Evolutionary conservation across 1,140 invertebrate species (phyloP).

Genomic region (Orius insidiosus): DNA sequence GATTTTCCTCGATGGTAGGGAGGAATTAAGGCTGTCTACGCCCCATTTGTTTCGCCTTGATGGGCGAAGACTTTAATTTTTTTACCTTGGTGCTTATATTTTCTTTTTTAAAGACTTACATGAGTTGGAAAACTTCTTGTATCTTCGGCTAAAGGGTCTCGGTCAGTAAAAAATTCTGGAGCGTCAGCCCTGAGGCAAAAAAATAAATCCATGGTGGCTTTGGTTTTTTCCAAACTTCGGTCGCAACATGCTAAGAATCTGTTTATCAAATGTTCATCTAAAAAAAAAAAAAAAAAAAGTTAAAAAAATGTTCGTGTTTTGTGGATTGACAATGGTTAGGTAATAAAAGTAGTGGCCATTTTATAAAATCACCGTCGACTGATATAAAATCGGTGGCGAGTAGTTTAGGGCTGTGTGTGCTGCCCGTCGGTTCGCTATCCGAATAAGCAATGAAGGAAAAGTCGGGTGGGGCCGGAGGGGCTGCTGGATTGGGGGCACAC

Average conservation of each 20-base stretch:
- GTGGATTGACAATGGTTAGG: not conserved
- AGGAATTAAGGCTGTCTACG: no score
- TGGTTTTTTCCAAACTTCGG: constrained; percentile 24
- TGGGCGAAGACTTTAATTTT: not conserved
- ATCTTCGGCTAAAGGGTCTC: constrained; percentile 24
- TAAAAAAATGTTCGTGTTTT: no score
- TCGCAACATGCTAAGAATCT: constrained; percentile 24
- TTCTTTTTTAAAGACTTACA: constrained; percentile 17
- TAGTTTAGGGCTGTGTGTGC: no score
- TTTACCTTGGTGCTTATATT: not conserved
- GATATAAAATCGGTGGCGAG: no score
- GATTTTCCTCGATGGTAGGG: no score
- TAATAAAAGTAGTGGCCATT: no score
- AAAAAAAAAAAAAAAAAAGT: constrained; percentile 6
- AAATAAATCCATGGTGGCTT: constrained; percentile 24
- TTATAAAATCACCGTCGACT: no score
- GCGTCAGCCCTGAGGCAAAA: constrained; percentile 22
- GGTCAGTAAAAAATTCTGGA: constrained; percentile 25
- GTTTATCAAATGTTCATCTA: constrained; percentile 24
- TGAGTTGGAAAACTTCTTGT: constrained; percentile 21
- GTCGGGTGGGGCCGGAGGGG: no score
- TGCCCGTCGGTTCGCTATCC: no score
- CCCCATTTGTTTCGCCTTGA: no score
- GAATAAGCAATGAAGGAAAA: no score
- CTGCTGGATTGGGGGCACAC: no score